Evolutionary conservation across 2,888 invertebrate genomes (phyloP).

Genomic region (Lepidochitona cinerea): DNA sequence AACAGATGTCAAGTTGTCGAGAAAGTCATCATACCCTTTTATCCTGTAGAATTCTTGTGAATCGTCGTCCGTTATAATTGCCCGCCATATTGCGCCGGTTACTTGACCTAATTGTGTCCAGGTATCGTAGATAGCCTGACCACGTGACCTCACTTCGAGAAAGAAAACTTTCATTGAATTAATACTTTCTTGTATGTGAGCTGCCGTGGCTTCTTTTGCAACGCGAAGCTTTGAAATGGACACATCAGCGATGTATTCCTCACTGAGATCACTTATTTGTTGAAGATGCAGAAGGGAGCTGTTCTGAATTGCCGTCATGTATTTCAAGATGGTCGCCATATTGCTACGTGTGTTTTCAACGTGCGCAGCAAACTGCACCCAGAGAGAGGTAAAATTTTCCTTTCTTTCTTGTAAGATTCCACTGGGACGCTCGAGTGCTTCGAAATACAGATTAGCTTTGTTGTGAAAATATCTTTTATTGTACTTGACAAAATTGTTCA

Average conservation of each 20-base stretch:
- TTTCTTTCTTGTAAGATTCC: conserved; percentile 32
- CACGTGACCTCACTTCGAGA: conserved; percentile 47
- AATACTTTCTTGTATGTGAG: conserved; percentile 31
- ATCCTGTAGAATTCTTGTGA: conserved; percentile 43
- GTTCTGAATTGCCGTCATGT: conserved; percentile 21
- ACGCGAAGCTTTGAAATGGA: conserved; percentile 30
- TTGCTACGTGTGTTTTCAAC: conserved; percentile 28
- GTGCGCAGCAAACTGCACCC: conserved; percentile 14
- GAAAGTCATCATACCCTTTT: conserved; percentile 34
- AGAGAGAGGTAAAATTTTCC: conserved; percentile 19
- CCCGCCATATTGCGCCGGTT: conserved; percentile 40
- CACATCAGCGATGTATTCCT: conserved; percentile 26
- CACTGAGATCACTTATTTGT: conserved; percentile 17
- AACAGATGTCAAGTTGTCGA: conserved; percentile 32
- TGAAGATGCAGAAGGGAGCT: conserved; percentile 29
- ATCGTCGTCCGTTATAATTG: conserved; percentile 44
- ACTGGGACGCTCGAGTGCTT: conserved; percentile 46
- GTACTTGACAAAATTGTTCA: not conserved
- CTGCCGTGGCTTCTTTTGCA: conserved; percentile 35
- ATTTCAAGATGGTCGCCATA: conserved; percentile 20
- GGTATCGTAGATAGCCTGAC: conserved; percentile 43
- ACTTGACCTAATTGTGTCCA: conserved; percentile 37
- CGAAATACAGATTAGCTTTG: conserved; percentile 34
- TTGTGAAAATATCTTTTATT: conserved; percentile 5
- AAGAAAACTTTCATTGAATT: conserved; percentile 41